phyloP scores from a whole-genome alignment of 2,888 invertebrate species.

The Tinea trinotella region DNA sequence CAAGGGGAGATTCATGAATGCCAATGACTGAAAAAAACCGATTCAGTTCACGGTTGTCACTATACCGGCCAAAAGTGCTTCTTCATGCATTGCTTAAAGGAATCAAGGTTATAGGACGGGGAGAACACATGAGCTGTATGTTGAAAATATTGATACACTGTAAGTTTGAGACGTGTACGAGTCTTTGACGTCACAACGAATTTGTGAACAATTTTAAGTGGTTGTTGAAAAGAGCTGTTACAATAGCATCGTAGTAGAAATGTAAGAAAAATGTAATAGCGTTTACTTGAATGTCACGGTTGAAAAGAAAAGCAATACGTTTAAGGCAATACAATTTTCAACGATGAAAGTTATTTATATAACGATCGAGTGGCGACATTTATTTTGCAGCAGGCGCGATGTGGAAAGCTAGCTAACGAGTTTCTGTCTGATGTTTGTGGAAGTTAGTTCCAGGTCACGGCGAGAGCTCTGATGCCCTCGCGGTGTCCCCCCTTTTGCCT shows the following conservation, averaged over 20 bases:
- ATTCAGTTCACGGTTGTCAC: too few relatives aligned
- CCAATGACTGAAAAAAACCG: too few relatives aligned
- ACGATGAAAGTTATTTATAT: conserved; percentile 4
- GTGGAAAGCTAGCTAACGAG: conserved; percentile 36
- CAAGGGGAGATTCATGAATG: too few relatives aligned
- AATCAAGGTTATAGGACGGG: too few relatives aligned
- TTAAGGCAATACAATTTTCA: background rate
- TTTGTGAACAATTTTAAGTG: background rate
- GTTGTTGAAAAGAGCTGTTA: background rate
- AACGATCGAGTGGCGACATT: conserved; percentile 16
- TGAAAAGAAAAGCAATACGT: background rate
- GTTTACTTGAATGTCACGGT: background rate
- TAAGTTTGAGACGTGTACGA: background rate
- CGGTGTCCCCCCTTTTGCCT: background rate
- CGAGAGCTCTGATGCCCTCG: conserved; percentile 23
- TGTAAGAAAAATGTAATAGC: background rate
- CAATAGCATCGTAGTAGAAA: background rate
- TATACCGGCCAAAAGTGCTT: too few relatives aligned
- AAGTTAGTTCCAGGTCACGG: conserved; percentile 37
- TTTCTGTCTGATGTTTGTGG: conserved; percentile 40
- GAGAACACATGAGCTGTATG: too few relatives aligned
- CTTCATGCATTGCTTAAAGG: too few relatives aligned
- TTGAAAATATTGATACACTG: too few relatives aligned
- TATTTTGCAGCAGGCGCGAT: conserved; percentile 23
- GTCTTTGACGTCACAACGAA: background rate